phyloP scores from a whole-genome alignment of 2,113 vertebrate species.

The Triplophysa dalaica region DNA sequence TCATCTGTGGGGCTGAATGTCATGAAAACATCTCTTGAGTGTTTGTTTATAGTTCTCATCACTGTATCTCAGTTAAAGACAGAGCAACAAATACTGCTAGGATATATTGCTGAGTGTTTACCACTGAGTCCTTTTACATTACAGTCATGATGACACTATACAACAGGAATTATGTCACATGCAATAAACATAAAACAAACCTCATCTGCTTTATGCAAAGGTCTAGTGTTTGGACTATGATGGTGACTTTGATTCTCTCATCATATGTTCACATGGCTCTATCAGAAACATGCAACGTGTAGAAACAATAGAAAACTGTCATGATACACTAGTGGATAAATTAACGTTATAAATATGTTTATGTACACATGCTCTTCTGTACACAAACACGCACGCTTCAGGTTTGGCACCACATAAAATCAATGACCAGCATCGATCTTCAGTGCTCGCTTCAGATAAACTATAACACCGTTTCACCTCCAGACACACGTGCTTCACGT shows the following conservation, averaged over 20 bases:
- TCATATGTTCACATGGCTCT: slow-evolving; percentile 41
- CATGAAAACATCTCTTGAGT: background rate
- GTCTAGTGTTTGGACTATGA: background rate
- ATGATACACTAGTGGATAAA: slow-evolving; percentile 52
- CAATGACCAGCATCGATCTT: slow-evolving; percentile 52
- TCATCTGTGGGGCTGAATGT: background rate
- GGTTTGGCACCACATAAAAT: slow-evolving; percentile 41
- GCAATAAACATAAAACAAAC: too few relatives aligned
- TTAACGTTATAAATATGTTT: slow-evolving; percentile 63
- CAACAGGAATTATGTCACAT: background rate
- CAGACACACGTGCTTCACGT: too few relatives aligned
- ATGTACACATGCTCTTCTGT: slow-evolving; percentile 58
- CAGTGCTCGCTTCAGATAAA: background rate
- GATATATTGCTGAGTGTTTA: too few relatives aligned
- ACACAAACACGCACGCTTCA: slow-evolving; percentile 41
- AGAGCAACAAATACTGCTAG: too few relatives aligned
- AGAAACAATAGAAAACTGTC: slow-evolving; percentile 54
- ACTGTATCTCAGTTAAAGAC: background rate
- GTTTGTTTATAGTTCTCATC: background rate
- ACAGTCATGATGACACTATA: too few relatives aligned
- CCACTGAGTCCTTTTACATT: background rate
- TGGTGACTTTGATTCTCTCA: background rate
- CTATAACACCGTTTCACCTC: too few relatives aligned
- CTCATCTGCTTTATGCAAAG: background rate
- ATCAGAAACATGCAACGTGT: slow-evolving; percentile 52